Conservation (phyloP, 2,113 vertebrate species). For the Alligator sinensis region DNA sequence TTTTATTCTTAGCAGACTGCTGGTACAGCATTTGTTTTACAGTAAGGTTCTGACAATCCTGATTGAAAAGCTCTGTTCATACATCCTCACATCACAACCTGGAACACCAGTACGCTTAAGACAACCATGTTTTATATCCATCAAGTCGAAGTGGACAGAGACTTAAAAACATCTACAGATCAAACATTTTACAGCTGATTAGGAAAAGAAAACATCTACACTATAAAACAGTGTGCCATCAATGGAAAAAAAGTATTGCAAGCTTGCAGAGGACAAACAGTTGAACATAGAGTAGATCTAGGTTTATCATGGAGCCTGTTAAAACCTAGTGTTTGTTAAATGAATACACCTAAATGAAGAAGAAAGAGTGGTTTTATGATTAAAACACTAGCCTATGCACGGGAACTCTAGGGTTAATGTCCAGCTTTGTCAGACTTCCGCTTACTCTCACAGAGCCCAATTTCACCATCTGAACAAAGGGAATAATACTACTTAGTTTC, state of each 20-base stretch:
- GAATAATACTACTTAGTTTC: neutral
- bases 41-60: neutral
- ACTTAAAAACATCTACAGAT: neutral
- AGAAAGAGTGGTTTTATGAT: neutral
- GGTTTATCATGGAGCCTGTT: too few relatives aligned
- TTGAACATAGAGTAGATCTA: neutral
- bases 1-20: neutral
- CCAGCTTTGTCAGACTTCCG: neutral
- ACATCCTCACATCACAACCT: neutral
- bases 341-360: neutral
- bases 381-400: neutral
- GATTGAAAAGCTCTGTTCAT: neutral
- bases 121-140: neutral
- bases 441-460: neutral
- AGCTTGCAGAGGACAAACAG: neutral
- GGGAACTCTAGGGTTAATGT: neutral
- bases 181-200: neutral
- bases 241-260: neutral
- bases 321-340: neutral
- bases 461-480: neutral
- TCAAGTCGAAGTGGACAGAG: neutral
- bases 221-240: neutral
- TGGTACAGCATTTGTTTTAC: neutral
- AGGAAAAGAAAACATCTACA: constrained; percentile 1
- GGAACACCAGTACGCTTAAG: neutral